phyloP scores from a whole-genome alignment of 30 jellyfish, hydroid and myxozoan species.

The Mastigias papua region DNA sequence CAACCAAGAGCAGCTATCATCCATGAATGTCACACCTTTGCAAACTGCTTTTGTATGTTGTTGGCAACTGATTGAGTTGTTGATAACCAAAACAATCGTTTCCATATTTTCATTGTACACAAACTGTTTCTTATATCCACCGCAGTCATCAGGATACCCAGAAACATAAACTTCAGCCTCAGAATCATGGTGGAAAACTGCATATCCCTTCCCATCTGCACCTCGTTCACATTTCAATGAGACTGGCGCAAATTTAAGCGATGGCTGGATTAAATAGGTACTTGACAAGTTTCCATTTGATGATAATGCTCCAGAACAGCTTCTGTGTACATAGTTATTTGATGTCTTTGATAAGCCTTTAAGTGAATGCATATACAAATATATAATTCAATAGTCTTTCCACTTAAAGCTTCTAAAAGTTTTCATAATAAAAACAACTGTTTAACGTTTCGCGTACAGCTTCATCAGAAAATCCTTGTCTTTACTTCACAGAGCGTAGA shows the following conservation, averaged over 20 bases:
- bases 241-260: slow-evolving; percentile 10
- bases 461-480: too few species aligned
- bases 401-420: too few species aligned
- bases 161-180: slow-evolving; percentile 13
- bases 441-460: too few species aligned
- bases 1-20: slow-evolving; percentile 16
- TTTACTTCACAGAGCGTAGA: too few species aligned
- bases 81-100: slow-evolving; percentile 10
- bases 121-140: slow-evolving; percentile 25
- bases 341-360: background rate
- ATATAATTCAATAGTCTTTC: too few species aligned
- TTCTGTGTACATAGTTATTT: slow-evolving; percentile 9
- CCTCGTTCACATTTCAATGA: slow-evolving; percentile 6
- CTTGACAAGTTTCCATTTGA: slow-evolving; percentile 5
- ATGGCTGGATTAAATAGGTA: slow-evolving; percentile 26
- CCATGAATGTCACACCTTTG: slow-evolving; percentile 27
- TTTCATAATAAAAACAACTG: too few species aligned
- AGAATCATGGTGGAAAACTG: slow-evolving; percentile 24
- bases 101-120: background rate
- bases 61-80: slow-evolving; percentile 12
- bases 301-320: slow-evolving; percentile 12
- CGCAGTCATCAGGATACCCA: slow-evolving; percentile 22
- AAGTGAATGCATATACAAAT: too few species aligned
- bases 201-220: slow-evolving; percentile 9
- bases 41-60: slow-evolving; percentile 33